Percentiles rank a stretch among this genome's conserved stretches.
Conservation (phyloP, 2,113 vertebrate species). For the Equus quagga region DNA sequence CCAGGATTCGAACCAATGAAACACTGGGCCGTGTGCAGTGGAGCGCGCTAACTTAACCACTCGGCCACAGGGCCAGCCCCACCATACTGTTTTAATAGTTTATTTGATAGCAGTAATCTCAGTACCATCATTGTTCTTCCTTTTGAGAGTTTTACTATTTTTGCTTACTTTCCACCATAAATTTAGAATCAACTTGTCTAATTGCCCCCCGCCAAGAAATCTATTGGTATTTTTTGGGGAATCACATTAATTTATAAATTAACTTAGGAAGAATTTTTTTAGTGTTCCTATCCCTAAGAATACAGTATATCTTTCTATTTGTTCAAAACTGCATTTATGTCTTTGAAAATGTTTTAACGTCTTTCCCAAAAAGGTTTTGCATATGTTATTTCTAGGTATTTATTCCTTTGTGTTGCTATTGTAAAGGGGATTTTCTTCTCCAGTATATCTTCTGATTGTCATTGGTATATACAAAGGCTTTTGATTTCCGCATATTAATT, state of each 20-base stretch:
- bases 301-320: not conserved
- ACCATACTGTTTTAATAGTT: not conserved
- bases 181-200: not conserved
- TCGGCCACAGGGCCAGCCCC: too few relatives aligned
- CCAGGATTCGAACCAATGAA: too few relatives aligned
- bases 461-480: not conserved
- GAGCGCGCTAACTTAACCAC: too few relatives aligned
- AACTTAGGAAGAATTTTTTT: not conserved
- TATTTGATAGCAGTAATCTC: not conserved
- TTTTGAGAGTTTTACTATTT: constrained; percentile 27
- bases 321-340: not conserved
- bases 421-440: not conserved
- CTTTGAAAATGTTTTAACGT: not conserved
- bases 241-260: not conserved
- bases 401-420: not conserved
- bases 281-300: not conserved
- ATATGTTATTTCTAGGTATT: constrained; percentile 13
- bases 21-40: too few relatives aligned
- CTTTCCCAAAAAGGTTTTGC: constrained; percentile 13
- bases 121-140: not conserved
- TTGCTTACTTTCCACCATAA: not conserved
- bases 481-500: not conserved
- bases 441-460: not conserved
- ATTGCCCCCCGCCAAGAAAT: not conserved
- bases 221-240: not conserved